Conservation (phyloP, 2,113 vertebrate genomes). For the Limnothrissa miodon region DNA sequence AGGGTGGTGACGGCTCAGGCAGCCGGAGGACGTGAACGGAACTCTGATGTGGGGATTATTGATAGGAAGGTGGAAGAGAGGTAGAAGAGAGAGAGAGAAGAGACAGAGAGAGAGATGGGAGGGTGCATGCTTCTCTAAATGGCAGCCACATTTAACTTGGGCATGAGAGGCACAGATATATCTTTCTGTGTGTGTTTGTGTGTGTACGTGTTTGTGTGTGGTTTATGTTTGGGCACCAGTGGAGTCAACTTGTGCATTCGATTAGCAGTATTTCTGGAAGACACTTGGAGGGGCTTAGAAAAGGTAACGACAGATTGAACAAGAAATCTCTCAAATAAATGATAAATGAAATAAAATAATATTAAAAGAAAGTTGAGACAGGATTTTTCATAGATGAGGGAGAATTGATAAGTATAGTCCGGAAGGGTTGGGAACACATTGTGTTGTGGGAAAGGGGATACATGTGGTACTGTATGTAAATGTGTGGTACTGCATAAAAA, state of each 20-base stretch:
- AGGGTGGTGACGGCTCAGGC: conserved; percentile 24
- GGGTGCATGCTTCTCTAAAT: not conserved
- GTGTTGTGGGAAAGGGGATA: not conserved
- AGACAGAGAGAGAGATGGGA: not conserved
- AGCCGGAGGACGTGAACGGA: conserved; percentile 34
- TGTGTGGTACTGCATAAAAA: no score
- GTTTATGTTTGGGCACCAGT: not conserved
- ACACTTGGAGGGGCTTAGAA: not conserved
- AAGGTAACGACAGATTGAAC: not conserved
- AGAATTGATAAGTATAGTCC: not conserved
- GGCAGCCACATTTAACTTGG: not conserved
- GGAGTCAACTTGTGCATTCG: not conserved
- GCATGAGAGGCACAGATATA: no score
- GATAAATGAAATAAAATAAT: not conserved
- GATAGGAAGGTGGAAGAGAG: conserved; percentile 17
- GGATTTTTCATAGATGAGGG: not conserved
- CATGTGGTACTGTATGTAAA: no score
- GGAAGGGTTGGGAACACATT: not conserved
- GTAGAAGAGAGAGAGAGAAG: not conserved
- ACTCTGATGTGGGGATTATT: conserved; percentile 31
- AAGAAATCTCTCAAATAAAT: not conserved
- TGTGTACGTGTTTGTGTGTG: not conserved
- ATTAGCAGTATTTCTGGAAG: not conserved
- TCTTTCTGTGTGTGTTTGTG: not conserved
- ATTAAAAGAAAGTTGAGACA: not conserved